Percentiles rank a stretch among this genome's conserved stretches.
These are phyloP conservation scores for Bombyx mori DNA, from an alignment of 1,140 invertebrate genomes.

Conservation along the genomic window ASM3026992v2 NC_085119.1:12223001-12223500, in stretches of 20 bases:
- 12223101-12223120: background rate
- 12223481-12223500: too few species aligned
- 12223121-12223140: background rate
- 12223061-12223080: background rate
- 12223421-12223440: too few species aligned
- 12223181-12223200: slow-evolving; percentile 94
- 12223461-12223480: too few species aligned
- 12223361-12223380: slow-evolving; percentile 96
- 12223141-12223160: slow-evolving; percentile 79
- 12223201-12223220: slow-evolving; percentile 94
- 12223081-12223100: background rate
- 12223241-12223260: slow-evolving; percentile 97
- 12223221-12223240: slow-evolving; percentile 90
- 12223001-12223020: too few species aligned
- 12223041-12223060: too few species aligned
- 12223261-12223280: slow-evolving; percentile 96
- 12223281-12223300: slow-evolving; percentile 91
- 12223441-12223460: too few species aligned
- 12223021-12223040: too few species aligned
- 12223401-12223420: too few species aligned
- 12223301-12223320: slow-evolving; percentile 98
- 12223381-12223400: slow-evolving; percentile 87
- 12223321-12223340: slow-evolving; percentile 97
- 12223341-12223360: slow-evolving; percentile 97
- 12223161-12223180: slow-evolving; percentile 95